Evolutionary conservation across 2,888 invertebrate genomes (phyloP).

Genomic region (Drosophila antonietae): DNA sequence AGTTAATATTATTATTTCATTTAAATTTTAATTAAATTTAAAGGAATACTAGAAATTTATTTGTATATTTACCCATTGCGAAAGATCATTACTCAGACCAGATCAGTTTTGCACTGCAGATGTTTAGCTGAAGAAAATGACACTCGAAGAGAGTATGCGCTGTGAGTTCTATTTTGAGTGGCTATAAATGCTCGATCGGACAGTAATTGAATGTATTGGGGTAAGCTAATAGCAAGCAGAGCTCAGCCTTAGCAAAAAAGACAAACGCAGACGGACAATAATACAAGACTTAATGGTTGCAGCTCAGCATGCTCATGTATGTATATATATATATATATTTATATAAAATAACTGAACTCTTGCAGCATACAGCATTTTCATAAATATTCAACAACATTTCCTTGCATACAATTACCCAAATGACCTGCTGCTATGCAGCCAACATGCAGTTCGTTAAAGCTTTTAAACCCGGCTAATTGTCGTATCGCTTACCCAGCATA

Average conservation of each 20-base stretch:
- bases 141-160: too few species aligned
- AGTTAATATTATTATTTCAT: too few species aligned
- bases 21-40: too few species aligned
- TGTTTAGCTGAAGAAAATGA: too few species aligned
- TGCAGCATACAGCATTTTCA: neutral
- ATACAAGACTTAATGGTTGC: neutral
- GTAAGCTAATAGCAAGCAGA: neutral
- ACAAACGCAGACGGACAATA: neutral
- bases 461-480: slow-evolving; percentile 20
- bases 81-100: too few species aligned
- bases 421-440: neutral
- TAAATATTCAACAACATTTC: neutral
- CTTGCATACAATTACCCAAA: neutral
- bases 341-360: neutral
- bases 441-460: neutral
- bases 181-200: too few species aligned
- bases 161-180: too few species aligned
- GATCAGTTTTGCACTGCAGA: too few species aligned
- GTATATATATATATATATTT: neutral
- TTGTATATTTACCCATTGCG: too few species aligned
- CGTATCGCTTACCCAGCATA: slow-evolving; percentile 22
- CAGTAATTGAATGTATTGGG: neutral
- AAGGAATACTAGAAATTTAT: too few species aligned
- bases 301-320: neutral
- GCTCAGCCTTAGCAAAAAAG: neutral